Percentiles rank a stretch among this genome's conserved stretches.
These are phyloP conservation scores for Girardia tigrina DNA, from an alignment of 2,888 invertebrate species.

Conservation along the genomic window DNA sequence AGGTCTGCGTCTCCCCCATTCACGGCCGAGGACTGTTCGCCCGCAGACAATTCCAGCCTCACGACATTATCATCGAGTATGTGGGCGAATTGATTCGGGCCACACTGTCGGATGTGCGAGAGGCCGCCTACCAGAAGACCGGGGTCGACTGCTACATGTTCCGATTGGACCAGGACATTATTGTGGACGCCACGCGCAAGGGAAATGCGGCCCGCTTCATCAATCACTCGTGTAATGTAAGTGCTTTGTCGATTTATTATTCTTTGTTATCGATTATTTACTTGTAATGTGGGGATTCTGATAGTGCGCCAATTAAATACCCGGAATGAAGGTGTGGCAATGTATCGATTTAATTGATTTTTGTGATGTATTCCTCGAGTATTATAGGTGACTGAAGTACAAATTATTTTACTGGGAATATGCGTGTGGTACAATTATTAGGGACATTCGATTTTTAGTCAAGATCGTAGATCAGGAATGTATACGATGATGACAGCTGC, in stretches of 20 bases:
- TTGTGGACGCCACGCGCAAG: constrained; percentile 94
- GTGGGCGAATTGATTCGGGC: constrained; percentile 78
- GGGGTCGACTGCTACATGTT: constrained; percentile 97
- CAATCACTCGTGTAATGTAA: constrained; percentile 92
- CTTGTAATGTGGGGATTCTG: too few species aligned
- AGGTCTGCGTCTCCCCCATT: constrained; percentile 61
- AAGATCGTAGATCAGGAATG: too few species aligned
- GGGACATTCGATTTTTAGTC: too few species aligned
- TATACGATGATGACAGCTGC: too few species aligned
- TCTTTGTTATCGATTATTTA: background rate
- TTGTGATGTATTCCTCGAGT: too few species aligned
- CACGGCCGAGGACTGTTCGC: constrained; percentile 87
- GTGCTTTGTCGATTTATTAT: constrained; percentile 40
- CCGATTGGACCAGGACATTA: constrained; percentile 79
- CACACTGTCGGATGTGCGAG: constrained; percentile 75
- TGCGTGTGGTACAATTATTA: too few species aligned
- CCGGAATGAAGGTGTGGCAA: too few species aligned
- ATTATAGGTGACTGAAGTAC: too few species aligned
- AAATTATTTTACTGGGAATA: too few species aligned
- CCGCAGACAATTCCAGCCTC: constrained; percentile 76
- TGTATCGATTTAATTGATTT: too few species aligned
- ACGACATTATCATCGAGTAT: constrained; percentile 66
- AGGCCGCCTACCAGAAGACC: constrained; percentile 78
- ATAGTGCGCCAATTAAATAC: too few species aligned
- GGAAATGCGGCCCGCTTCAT: constrained; percentile 95